Base-by-base conservation (phyloP, 1,140 invertebrate species). In the Coboldia fuscipes region DNA sequence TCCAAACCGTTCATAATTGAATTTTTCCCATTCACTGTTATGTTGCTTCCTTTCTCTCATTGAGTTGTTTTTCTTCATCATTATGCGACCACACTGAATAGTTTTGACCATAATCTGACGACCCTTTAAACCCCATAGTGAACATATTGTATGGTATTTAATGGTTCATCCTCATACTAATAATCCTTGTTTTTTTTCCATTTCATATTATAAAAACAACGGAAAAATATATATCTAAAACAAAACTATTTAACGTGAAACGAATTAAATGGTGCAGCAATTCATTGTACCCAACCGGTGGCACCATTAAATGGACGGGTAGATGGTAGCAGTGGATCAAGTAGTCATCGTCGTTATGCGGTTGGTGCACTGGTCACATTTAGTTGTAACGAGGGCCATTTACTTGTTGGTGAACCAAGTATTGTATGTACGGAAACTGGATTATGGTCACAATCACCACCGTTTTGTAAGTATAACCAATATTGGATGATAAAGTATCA, bases 371-470 rank as follows among this genome's bases (percentile, higher is more conserved):
- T 82, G 15, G 68, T 86, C 30, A 75, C 76, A 45, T 85, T 81
- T 48, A 63, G 72, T 20, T 86, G 83, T 47, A 64, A 59, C 45
- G 69, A 60, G 41, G 63, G 70, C 1, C 74, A 76, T 50, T 63
- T 72, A 37, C 56, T 86, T 3, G 61, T 78, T 24, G 83, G 83
- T 2, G 76, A 84, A 51, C 65, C 69, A 1, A 75, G 74, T 18
- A 74, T 81, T 38, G 77, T 84, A 14, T 88, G 83, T 54, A 81
- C 73, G 13, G 80, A 85, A 53, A 78, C 72, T 41, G 82, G 82
- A 23, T 75, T 72, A 40, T 88, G 82, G 82, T 83, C 79, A 7
- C 76, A 83, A 51, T 69, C 75, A 34, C 65, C 77, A n/a, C 83
- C 83, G 38, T 68, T 75, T 46, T 88, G 82, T 62, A 61, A 58